Conservation (phyloP, 1,140 invertebrate genomes). For the Halyomorpha halys region DNA sequence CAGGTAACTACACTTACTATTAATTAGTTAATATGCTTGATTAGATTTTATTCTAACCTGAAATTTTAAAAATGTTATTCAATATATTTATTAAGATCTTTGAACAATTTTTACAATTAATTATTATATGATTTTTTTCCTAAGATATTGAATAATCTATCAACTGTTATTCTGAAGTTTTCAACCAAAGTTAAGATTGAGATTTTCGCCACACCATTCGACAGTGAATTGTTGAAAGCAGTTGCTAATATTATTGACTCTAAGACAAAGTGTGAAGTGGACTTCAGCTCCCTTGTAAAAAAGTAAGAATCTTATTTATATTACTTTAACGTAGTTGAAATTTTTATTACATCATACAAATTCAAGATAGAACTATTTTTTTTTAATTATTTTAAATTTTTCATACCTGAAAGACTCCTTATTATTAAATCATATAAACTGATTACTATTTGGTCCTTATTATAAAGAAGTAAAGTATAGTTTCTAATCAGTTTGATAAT, state of each 20-base stretch:
- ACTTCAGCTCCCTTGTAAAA: neutral
- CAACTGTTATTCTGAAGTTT: constrained; percentile 36
- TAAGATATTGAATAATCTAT: constrained; percentile 38
- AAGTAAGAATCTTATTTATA: neutral
- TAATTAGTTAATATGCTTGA: neutral
- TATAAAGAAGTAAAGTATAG: no score
- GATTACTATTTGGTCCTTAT: no score
- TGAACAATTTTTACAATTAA: constrained; percentile 11
- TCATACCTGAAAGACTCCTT: no score
- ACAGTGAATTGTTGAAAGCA: constrained; percentile 34
- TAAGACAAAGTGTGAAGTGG: neutral
- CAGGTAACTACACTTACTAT: constrained; percentile 27
- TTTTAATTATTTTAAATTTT: no score
- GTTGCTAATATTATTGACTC: neutral
- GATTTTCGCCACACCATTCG: constrained; percentile 39
- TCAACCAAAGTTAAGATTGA: constrained; percentile 38
- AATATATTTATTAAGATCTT: neutral
- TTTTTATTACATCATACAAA: no score
- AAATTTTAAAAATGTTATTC: neutral
- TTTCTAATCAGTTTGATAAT: no score
- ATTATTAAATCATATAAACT: no score
- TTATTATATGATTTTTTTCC: constrained; percentile 5
- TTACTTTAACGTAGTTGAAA: no score
- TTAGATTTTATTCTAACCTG: neutral
- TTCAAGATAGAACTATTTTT: no score